phyloP scores from a whole-genome alignment of 2,888 invertebrate species.

The Monochamus alternatus region DNA sequence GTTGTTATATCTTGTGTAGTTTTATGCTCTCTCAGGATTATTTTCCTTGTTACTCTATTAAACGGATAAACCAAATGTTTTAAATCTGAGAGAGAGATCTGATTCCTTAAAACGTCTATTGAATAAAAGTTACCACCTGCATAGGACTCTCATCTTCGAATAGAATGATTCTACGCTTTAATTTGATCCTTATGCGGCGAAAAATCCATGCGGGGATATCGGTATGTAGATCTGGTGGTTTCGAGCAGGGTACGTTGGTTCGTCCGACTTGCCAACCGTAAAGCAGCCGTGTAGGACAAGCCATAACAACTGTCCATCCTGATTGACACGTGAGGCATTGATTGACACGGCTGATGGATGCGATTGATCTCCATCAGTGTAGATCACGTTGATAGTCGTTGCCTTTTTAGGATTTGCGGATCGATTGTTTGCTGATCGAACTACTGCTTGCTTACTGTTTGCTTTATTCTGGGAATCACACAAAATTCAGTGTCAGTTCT shows the following conservation, averaged over 20 bases:
- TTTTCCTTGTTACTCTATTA: too few species aligned
- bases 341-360: conserved; percentile 71
- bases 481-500: conserved; percentile 37
- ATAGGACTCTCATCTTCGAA: neutral
- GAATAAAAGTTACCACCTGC: neutral
- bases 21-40: too few species aligned
- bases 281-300: conserved; percentile 69
- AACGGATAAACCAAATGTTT: too few species aligned
- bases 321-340: conserved; percentile 72
- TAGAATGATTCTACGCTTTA: conserved; percentile 33
- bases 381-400: conserved; percentile 67
- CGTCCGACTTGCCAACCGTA: conserved; percentile 58
- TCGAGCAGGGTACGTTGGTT: conserved; percentile 44
- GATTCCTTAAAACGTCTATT: neutral
- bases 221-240: conserved; percentile 51
- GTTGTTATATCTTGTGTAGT: too few species aligned
- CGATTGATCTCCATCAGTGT: conserved; percentile 72
- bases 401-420: conserved; percentile 62
- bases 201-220: conserved; percentile 54
- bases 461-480: conserved; percentile 46
- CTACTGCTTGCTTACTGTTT: conserved; percentile 31
- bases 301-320: conserved; percentile 57
- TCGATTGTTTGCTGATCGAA: conserved; percentile 58
- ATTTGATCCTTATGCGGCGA: conserved; percentile 52
- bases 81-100: neutral